phyloP scores from a whole-genome alignment of 2,797 vertebrate genomes.

The Rallus crepitans region DNA sequence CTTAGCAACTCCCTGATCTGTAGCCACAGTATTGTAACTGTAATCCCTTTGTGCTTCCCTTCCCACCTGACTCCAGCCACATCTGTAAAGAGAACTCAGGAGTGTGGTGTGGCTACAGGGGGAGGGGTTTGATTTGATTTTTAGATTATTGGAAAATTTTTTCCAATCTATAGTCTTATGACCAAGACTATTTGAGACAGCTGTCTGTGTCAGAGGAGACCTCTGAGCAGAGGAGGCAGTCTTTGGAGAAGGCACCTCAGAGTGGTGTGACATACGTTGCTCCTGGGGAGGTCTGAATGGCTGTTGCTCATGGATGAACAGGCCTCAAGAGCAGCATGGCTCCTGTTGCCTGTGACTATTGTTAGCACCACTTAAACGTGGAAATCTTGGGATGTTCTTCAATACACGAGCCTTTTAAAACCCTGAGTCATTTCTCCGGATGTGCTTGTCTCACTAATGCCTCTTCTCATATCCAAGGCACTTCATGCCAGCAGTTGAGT shows the following conservation, averaged over 20 bases:
- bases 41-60: not conserved
- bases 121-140: not conserved
- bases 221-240: not conserved
- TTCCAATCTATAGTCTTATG: not conserved
- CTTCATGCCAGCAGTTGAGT: constrained; percentile 56
- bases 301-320: not conserved
- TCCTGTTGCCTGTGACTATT: not conserved
- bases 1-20: not conserved
- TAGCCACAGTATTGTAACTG: not conserved
- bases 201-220: not conserved
- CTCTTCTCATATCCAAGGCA: constrained; percentile 27
- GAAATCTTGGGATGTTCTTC: constrained; percentile 20
- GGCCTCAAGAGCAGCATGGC: not conserved
- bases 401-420: not conserved
- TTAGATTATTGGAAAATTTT: not conserved
- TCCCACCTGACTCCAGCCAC: not conserved
- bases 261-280: not conserved
- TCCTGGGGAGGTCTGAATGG: not conserved
- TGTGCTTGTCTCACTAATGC: not conserved
- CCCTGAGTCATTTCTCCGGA: constrained; percentile 54
- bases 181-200: not conserved
- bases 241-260: not conserved
- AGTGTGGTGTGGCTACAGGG: not conserved
- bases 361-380: not conserved
- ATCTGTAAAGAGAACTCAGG: not conserved